Evolutionary conservation across 2,888 invertebrate species (phyloP).

Genomic region (Netelia melanura): DNA sequence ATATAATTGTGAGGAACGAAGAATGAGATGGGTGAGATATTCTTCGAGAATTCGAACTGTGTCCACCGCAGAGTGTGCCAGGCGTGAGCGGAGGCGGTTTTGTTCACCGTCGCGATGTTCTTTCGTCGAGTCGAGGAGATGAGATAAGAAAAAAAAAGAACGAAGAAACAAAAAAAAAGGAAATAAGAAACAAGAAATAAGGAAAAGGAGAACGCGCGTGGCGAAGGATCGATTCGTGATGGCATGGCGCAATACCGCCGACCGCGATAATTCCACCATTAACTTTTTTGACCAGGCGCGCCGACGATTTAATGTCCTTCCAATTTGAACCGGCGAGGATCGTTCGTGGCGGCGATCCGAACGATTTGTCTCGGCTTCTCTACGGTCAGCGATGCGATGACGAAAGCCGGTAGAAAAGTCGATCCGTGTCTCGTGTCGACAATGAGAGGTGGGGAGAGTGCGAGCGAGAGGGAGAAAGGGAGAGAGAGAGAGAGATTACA

Average conservation of each 20-base stretch:
- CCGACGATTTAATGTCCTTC: slow-evolving; percentile 66
- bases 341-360: slow-evolving; percentile 45
- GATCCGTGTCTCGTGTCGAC: slow-evolving; percentile 7
- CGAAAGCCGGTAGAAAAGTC: slow-evolving; percentile 55
- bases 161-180: slow-evolving; percentile 1
- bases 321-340: slow-evolving; percentile 65
- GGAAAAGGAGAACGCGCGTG: slow-evolving; percentile 54
- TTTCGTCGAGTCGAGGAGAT: slow-evolving; percentile 27
- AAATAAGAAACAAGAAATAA: slow-evolving; percentile 7
- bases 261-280: slow-evolving; percentile 74
- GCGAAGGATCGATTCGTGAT: slow-evolving; percentile 69
- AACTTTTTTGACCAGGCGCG: slow-evolving; percentile 70
- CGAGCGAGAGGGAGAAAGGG: neutral
- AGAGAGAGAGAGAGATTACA: neutral
- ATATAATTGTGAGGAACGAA: slow-evolving; percentile 19
- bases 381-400: slow-evolving; percentile 49
- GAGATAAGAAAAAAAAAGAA: neutral
- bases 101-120: slow-evolving; percentile 27
- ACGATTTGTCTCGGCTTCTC: slow-evolving; percentile 67
- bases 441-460: neutral
- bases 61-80: slow-evolving; percentile 17
- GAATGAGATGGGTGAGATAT: neutral
- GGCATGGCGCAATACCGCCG: slow-evolving; percentile 70
- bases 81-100: slow-evolving; percentile 47
- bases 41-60: slow-evolving; percentile 8